Evolutionary conservation across 1,140 invertebrate genomes (phyloP).

Genomic region (Drosophila orena): DNA sequence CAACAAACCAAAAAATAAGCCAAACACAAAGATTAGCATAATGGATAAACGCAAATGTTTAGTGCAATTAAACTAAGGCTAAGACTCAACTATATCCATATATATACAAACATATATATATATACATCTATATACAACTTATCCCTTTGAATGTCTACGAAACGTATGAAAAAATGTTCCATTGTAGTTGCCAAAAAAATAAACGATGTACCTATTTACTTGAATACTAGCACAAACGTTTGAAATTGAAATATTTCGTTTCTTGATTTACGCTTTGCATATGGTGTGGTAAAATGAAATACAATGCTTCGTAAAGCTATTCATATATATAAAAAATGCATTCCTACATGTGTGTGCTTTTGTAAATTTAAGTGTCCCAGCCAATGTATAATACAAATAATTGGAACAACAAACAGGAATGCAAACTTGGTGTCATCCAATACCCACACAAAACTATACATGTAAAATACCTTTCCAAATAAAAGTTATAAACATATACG

Average conservation of each 20-base stretch:
- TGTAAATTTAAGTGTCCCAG: slow-evolving; percentile 70
- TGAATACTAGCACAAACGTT: slow-evolving; percentile 49
- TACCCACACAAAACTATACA: slow-evolving; percentile 30
- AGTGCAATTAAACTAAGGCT: slow-evolving; percentile 71
- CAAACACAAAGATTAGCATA: slow-evolving; percentile 32
- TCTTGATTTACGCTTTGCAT: slow-evolving; percentile 62
- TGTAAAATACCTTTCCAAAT: slow-evolving; percentile 60
- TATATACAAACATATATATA: slow-evolving; percentile 8
- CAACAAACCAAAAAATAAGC: slow-evolving; percentile 29
- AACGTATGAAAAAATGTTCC: slow-evolving; percentile 57
- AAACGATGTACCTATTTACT: slow-evolving; percentile 20
- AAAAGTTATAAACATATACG: slow-evolving; percentile 41
- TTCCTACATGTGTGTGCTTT: slow-evolving; percentile 45
- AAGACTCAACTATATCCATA: slow-evolving; percentile 63
- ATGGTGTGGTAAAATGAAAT: slow-evolving; percentile 83
- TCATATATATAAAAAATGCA: slow-evolving; percentile 7
- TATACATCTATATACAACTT: not conserved
- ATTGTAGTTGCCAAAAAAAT: slow-evolving; percentile 63
- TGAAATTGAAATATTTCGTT: slow-evolving; percentile 23
- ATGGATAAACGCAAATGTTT: slow-evolving; percentile 55
- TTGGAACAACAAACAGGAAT: slow-evolving; percentile 13
- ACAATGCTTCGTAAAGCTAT: slow-evolving; percentile 6
- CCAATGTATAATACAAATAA: slow-evolving; percentile 59
- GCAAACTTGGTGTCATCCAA: slow-evolving; percentile 13
- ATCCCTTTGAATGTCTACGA: slow-evolving; percentile 65